phyloP scores from a whole-genome alignment of 2,797 vertebrate species.

The Apodemus agrarius region DNA sequence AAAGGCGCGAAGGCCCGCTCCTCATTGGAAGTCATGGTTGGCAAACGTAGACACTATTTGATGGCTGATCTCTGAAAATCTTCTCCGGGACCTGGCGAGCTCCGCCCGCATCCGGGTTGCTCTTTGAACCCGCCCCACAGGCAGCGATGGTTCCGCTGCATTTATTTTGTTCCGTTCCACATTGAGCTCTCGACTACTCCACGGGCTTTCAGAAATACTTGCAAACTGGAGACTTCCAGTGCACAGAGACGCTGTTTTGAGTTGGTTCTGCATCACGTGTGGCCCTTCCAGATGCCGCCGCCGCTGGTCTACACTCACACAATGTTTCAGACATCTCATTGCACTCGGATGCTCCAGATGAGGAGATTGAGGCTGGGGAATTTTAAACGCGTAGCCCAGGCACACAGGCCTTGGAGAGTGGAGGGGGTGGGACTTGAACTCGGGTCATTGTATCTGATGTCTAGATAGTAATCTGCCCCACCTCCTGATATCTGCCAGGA shows the following conservation, averaged over 20 bases:
- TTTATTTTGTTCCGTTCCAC: conserved; percentile 13
- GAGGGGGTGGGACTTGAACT: not conserved
- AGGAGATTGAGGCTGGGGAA: not conserved
- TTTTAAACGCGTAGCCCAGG: not conserved
- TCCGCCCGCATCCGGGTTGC: not conserved
- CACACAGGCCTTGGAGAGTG: not conserved
- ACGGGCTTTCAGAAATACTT: not conserved
- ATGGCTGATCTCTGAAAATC: conserved; percentile 61
- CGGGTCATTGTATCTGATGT: not conserved
- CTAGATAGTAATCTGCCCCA: not conserved
- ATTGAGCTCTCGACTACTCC: not conserved
- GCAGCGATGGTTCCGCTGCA: not conserved
- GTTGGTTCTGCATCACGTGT: not conserved
- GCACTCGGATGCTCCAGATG: not conserved
- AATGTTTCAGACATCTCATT: accelerated
- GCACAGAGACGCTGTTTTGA: not conserved
- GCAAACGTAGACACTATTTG: conserved; percentile 54
- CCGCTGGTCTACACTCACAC: not conserved
- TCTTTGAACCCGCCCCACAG: conserved; percentile 22
- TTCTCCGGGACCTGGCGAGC: conserved; percentile 26
- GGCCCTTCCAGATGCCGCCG: not conserved
- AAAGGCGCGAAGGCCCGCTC: not conserved
- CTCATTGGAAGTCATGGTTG: conserved; percentile 52
- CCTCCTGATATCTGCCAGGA: not conserved
- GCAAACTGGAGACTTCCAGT: not conserved